These are phyloP conservation scores for Cottoperca gobio DNA, from an alignment of 2,797 vertebrate species.

Conservation along the genomic window DNA sequence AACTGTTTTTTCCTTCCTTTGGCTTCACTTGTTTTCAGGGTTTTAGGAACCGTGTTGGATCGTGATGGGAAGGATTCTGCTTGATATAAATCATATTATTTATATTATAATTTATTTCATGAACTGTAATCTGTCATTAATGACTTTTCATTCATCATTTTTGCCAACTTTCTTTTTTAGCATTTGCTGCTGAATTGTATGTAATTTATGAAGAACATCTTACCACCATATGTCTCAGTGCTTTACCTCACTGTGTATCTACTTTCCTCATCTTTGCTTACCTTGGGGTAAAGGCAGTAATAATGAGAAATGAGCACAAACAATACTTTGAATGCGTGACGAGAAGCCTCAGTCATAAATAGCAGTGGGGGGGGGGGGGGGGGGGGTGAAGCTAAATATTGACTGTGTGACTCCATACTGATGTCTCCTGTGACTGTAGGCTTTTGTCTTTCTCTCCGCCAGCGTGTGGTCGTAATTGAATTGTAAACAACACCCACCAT, in stretches of 20 bases:
- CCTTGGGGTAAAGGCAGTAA: not conserved
- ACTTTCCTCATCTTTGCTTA: slow-evolving; percentile 3
- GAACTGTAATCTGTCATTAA: not conserved
- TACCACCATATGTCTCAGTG: not conserved
- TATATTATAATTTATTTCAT: not conserved
- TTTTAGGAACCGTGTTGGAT: slow-evolving; percentile 9
- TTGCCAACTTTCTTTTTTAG: not conserved
- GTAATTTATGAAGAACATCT: not conserved
- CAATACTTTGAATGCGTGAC: slow-evolving; percentile 61
- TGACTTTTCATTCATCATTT: not conserved
- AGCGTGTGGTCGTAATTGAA: slow-evolving; percentile 76
- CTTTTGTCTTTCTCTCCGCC: slow-evolving; percentile 68
- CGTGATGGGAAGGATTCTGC: not conserved
- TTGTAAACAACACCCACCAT: slow-evolving; percentile 80
- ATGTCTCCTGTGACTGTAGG: slow-evolving; percentile 64
- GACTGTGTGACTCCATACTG: slow-evolving; percentile 64
- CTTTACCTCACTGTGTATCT: not conserved
- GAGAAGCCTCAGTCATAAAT: slow-evolving; percentile 62
- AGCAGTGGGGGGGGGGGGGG: slow-evolving; percentile 30
- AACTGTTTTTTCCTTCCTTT: slow-evolving; percentile 53
- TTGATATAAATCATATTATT: slow-evolving; percentile 15
- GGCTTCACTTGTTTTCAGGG: slow-evolving; percentile 15
- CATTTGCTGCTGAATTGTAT: not conserved
- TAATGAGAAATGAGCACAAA: slow-evolving; percentile 47
- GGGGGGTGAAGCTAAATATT: slow-evolving; percentile 67